Conservation (phyloP, 2,113 vertebrate species). For the Oncorhynchus gorbuscha region DNA sequence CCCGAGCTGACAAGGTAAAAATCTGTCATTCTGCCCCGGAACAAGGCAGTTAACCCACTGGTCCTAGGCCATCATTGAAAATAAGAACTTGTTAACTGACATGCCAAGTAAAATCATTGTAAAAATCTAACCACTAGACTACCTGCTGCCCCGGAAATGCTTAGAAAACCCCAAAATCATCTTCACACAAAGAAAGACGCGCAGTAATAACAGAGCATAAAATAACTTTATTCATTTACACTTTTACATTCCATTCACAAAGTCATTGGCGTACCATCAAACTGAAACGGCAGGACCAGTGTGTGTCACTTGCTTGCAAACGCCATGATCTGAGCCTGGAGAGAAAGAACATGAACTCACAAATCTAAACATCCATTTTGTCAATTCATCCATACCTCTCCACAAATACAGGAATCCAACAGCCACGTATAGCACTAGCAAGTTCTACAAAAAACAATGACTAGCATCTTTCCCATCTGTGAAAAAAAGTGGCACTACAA, state of each 20-base stretch:
- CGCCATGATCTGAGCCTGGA: conserved; percentile 94
- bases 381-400: neutral
- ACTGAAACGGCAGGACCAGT: neutral
- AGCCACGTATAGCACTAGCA: too few species aligned
- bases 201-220: conserved; percentile 32
- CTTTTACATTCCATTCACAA: conserved; percentile 49
- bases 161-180: too few species aligned
- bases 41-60: too few species aligned
- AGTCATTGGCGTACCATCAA: conserved; percentile 21
- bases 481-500: conserved; percentile 13
- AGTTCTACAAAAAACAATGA: neutral
- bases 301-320: conserved; percentile 89
- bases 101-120: too few species aligned
- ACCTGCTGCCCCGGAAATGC: too few species aligned
- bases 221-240: conserved; percentile 67
- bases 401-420: too few species aligned
- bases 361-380: conserved; percentile 8
- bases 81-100: too few species aligned
- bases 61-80: too few species aligned
- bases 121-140: too few species aligned
- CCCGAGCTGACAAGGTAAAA: too few species aligned
- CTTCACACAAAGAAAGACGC: too few species aligned
- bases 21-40: too few species aligned
- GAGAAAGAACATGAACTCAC: conserved; percentile 21
- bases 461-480: neutral